Evolutionary conservation across 2,888 invertebrate species (phyloP).

Genomic region (Parnassius mnemosyne): DNA sequence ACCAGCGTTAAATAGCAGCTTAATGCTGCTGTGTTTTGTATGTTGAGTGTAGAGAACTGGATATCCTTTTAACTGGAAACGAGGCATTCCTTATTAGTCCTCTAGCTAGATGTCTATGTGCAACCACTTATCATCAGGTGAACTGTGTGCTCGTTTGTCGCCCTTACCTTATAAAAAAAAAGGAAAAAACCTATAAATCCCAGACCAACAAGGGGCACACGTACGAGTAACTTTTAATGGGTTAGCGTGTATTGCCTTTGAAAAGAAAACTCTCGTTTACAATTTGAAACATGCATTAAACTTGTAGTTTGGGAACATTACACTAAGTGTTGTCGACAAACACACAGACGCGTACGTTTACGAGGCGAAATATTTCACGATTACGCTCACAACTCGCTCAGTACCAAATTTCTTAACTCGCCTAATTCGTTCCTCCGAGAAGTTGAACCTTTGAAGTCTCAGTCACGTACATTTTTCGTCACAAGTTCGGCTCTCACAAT

Average conservation of each 20-base stretch:
- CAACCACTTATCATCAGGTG: no score
- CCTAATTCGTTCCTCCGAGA: conserved; percentile 38
- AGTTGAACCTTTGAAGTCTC: conserved; percentile 36
- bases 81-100: no score
- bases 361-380: conserved; percentile 10
- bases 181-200: no score
- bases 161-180: no score
- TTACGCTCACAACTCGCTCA: conserved; percentile 15
- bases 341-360: background rate
- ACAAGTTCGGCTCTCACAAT: conserved; percentile 38
- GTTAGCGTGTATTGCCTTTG: background rate
- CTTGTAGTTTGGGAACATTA: background rate
- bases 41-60: no score
- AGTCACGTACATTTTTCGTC: conserved; percentile 46
- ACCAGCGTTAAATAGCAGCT: no score
- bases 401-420: conserved; percentile 31
- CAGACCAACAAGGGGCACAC: no score
- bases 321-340: background rate
- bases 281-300: conserved; percentile 1
- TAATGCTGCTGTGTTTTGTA: no score
- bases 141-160: no score
- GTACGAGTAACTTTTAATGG: background rate
- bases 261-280: background rate
- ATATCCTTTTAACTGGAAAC: no score
- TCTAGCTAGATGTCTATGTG: no score